phyloP scores from a whole-genome alignment of 2,888 invertebrate species.

The Melitaea athalia region DNA sequence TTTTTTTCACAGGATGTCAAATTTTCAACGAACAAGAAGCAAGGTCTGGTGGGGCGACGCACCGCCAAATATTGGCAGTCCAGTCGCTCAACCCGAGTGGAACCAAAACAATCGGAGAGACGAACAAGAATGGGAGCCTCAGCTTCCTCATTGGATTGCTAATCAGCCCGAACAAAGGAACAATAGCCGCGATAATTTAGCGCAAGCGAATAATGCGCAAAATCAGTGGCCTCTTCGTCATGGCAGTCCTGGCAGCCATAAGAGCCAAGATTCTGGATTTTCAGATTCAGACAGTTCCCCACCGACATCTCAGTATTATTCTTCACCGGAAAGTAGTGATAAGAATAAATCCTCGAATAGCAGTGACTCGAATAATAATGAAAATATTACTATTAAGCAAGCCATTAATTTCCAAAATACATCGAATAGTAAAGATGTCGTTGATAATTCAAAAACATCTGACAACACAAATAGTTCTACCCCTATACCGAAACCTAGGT shows the following conservation, averaged over 20 bases:
- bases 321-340: constrained; percentile 59
- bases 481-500: constrained; percentile 71
- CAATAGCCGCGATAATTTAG: constrained; percentile 67
- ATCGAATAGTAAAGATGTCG: constrained; percentile 57
- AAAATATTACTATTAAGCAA: constrained; percentile 74
- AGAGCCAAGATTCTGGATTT: constrained; percentile 91
- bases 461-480: constrained; percentile 48
- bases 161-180: constrained; percentile 71
- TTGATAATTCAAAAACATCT: constrained; percentile 55
- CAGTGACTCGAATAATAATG: constrained; percentile 75
- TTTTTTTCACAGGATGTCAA: constrained; percentile 82
- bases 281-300: constrained; percentile 88
- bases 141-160: constrained; percentile 78
- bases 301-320: constrained; percentile 73
- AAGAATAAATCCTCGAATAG: constrained; percentile 70
- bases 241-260: constrained; percentile 84
- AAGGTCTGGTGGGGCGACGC: constrained; percentile 86
- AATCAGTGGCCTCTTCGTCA: constrained; percentile 76
- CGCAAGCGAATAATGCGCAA: constrained; percentile 60
- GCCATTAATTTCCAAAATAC: constrained; percentile 70
- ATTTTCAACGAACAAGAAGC: constrained; percentile 85
- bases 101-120: constrained; percentile 61
- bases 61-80: constrained; percentile 70
- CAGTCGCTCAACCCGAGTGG: constrained; percentile 64
- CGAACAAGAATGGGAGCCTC: constrained; percentile 77